Base-by-base conservation (phyloP, 2,888 invertebrate species). In the Agelastica alni region DNA sequence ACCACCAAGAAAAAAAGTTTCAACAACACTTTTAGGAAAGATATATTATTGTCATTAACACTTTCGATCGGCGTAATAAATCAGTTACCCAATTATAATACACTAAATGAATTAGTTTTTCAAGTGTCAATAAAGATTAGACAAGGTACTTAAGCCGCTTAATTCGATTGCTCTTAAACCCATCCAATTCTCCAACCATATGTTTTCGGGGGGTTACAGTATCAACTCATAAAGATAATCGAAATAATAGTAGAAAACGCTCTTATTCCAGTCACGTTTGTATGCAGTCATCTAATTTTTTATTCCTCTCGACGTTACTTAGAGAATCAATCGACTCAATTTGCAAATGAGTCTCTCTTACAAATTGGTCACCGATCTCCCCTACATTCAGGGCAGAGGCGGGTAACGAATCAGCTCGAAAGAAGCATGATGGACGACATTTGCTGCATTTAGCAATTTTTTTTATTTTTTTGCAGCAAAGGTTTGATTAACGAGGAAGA, bases 321-420 rank as follows among this genome's bases (percentile, higher is more conserved):
- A 60, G 58, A 56, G 54, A 68, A 70, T 69, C 70, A 68, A 68
- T 69, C 63, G 63, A 66, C 63, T 70, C 69, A 71, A 72, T 72
- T 72, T 72, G 69, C 70, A 72, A 72, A 71, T 72, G 65, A 70
- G 67, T 69, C 61, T 62, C 53, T 56, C 43, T 56, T 57, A 60
- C 63, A 61, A 58, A 62, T 64, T 55, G 57, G 30, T 51, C 46
- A 41, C 41, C 28, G 32, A 44, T 51, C 51, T 47, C 52, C 55
- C 60, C 57, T 51, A 55, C 2, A 17, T 39, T 20, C 20, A 20
- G n/a, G 3, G 7, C 37, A 39, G 4, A 1, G 20, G 12, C 37
- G 7, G 20, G 12, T 39, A 9, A 22, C 26, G n/a, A n/a, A 26
- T 22, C 2, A 2, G 2, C 2, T 7, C 22, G 22, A 22, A 22